Percentiles rank a stretch among this genome's conserved stretches.
Evolutionary conservation across 2,888 invertebrate species (phyloP).

Genomic region (Polyommatus icarus): DNA sequence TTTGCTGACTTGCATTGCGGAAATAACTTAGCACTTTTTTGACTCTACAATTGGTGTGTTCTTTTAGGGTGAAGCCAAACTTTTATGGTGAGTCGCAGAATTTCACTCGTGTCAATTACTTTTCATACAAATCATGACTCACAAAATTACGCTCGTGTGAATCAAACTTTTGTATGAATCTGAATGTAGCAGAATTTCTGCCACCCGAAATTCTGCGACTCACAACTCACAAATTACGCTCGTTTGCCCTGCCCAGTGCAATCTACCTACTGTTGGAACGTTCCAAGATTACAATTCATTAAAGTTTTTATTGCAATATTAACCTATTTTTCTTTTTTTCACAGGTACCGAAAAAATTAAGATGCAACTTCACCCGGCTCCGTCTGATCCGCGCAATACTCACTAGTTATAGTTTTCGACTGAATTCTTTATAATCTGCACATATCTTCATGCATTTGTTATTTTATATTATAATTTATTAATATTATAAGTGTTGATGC

Average conservation of each 20-base stretch:
- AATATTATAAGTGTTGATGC: constrained; percentile 48
- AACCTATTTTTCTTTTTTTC: constrained; percentile 50
- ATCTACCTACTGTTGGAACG: too few relatives aligned
- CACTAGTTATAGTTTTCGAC: constrained; percentile 63
- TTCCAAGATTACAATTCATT: too few relatives aligned
- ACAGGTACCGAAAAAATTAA: constrained; percentile 51
- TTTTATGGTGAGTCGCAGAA: too few relatives aligned
- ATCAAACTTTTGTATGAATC: too few relatives aligned
- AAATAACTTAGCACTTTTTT: background rate
- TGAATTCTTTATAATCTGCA: constrained; percentile 60
- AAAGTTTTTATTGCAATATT: background rate
- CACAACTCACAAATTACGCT: too few relatives aligned
- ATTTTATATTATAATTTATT: constrained; percentile 55
- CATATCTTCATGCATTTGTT: constrained; percentile 71
- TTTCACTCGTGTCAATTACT: too few relatives aligned
- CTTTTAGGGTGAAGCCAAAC: too few relatives aligned
- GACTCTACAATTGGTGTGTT: background rate
- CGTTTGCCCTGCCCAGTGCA: too few relatives aligned
- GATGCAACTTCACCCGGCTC: constrained; percentile 47
- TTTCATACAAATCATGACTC: too few relatives aligned
- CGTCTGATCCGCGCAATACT: constrained; percentile 57
- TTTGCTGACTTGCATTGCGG: background rate
- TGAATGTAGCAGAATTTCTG: too few relatives aligned
- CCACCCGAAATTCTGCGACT: too few relatives aligned
- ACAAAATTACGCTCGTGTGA: too few relatives aligned